Evolutionary conservation across 35 echinoderm and acorn worm species (phyloP).

Genomic region (Anneissia japonica): DNA sequence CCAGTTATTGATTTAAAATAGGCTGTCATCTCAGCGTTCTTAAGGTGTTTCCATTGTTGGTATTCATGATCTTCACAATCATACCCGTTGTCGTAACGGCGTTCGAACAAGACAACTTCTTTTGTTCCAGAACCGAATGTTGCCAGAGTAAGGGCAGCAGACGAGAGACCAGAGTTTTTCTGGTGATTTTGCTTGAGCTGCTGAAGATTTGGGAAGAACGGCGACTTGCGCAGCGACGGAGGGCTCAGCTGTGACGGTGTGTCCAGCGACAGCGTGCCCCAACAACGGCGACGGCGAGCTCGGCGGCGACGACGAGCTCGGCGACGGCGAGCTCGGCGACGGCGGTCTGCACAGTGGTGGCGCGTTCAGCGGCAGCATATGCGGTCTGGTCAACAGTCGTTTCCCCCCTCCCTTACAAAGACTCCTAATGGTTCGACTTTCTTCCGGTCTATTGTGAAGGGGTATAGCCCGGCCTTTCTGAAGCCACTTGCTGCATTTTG

Average conservation of each 20-base stretch:
- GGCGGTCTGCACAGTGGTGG: too few species aligned
- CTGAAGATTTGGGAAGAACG: too few species aligned
- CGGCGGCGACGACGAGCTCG: too few species aligned
- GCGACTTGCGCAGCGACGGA: too few species aligned
- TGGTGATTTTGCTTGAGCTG: neutral
- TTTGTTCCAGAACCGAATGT: neutral
- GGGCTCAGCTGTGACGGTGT: too few species aligned
- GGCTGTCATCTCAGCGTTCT: neutral
- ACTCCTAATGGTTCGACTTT: too few species aligned
- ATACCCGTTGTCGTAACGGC: neutral
- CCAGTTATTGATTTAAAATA: neutral
- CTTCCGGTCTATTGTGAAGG: neutral
- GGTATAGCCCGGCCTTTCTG: slow-evolving; percentile 36
- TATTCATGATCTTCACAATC: neutral
- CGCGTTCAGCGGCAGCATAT: too few species aligned
- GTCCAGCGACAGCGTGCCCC: too few species aligned
- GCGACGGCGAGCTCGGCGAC: too few species aligned
- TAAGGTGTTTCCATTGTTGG: neutral
- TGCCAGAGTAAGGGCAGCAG: neutral
- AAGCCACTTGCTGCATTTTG: slow-evolving; percentile 30
- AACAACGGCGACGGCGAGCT: too few species aligned
- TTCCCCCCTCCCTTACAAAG: too few species aligned
- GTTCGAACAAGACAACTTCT: neutral
- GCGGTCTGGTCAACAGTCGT: too few species aligned
- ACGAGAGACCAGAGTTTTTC: neutral